phyloP scores from a whole-genome alignment of 1,140 invertebrate genomes.

The Cyphomyrmex costatus region DNA sequence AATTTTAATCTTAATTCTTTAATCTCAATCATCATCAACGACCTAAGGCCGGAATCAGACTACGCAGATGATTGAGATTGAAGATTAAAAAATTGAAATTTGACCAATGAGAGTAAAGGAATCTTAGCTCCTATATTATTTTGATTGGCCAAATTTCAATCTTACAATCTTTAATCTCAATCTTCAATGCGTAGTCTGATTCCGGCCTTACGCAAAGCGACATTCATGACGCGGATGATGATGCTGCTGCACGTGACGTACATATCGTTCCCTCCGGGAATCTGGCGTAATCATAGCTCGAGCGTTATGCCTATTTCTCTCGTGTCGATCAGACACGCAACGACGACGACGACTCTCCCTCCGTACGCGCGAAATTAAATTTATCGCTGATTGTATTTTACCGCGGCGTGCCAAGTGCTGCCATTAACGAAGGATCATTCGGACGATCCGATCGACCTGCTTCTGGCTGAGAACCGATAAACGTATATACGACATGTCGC shows the following conservation, averaged over 20 bases:
- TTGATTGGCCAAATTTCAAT: too few species aligned
- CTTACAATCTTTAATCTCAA: too few species aligned
- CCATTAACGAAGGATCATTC: conserved; percentile 20
- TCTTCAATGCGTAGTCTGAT: too few species aligned
- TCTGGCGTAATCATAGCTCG: conserved; percentile 12
- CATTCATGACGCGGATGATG: conserved; percentile 26
- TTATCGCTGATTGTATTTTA: neutral
- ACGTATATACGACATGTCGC: neutral
- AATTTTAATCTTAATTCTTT: too few species aligned
- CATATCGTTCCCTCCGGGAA: too few species aligned
- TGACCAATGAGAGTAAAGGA: too few species aligned
- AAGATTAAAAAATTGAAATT: too few species aligned
- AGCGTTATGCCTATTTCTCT: neutral
- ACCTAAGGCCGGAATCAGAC: too few species aligned
- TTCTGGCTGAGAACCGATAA: neutral
- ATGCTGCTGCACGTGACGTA: conserved; percentile 29
- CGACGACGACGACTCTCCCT: conserved; percentile 3
- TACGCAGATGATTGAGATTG: too few species aligned
- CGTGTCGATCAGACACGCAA: neutral
- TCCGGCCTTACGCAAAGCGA: conserved; percentile 38
- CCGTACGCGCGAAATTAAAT: conserved; percentile 13
- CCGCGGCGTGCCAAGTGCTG: neutral
- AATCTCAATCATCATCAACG: too few species aligned
- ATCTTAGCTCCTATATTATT: too few species aligned
- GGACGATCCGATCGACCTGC: neutral